Evolutionary conservation across 2,888 invertebrate genomes (phyloP).

Genomic region (Monopis laevigella): DNA sequence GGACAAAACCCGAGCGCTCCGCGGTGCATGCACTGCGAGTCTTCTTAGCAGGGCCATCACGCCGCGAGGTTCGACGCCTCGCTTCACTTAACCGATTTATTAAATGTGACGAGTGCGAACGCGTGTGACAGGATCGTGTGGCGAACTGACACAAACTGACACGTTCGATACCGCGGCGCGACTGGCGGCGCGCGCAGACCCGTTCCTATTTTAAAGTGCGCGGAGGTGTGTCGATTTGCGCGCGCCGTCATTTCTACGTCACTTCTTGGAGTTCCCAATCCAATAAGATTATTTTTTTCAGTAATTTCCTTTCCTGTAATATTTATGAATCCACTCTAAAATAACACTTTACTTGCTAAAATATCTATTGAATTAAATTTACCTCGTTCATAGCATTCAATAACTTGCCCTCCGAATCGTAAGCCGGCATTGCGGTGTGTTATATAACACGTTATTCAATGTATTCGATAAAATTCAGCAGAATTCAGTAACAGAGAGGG

Average conservation of each 20-base stretch:
- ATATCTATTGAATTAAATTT: too few species aligned
- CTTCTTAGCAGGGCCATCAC: constrained; percentile 56
- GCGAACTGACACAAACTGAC: constrained; percentile 32
- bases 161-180: constrained; percentile 42
- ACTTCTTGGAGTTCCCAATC: constrained; percentile 15
- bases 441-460: too few species aligned
- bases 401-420: too few species aligned
- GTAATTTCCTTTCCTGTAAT: too few species aligned
- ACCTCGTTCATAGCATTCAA: too few species aligned
- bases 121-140: constrained; percentile 24
- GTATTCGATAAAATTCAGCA: too few species aligned
- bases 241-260: constrained; percentile 31
- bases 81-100: constrained; percentile 1
- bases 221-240: constrained; percentile 55
- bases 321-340: too few species aligned
- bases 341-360: too few species aligned
- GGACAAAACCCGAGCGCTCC: constrained; percentile 40
- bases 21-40: constrained; percentile 44
- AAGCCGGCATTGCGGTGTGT: too few species aligned
- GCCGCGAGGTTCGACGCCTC: constrained; percentile 5
- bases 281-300: too few species aligned
- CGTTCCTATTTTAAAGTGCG: constrained; percentile 54
- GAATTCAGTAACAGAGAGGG: too few species aligned
- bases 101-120: constrained; percentile 2
- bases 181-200: constrained; percentile 50